Conservation (phyloP, 2,113 vertebrate genomes). For the Sebastes schlegelii region DNA sequence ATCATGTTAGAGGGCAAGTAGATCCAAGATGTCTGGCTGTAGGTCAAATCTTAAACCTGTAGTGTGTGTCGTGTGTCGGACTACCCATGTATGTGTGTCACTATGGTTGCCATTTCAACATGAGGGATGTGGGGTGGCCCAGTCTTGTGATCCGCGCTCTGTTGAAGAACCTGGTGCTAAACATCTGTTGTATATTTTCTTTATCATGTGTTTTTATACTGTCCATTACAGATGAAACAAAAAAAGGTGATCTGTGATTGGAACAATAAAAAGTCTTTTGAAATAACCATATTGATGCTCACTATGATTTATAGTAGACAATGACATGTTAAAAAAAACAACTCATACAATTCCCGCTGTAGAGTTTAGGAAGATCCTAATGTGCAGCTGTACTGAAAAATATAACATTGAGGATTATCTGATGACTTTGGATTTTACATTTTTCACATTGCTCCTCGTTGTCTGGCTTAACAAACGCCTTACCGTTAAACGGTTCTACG, state of each 20-base stretch:
- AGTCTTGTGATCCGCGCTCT: constrained; percentile 55
- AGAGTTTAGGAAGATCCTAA: neutral
- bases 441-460: too few relatives aligned
- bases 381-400: neutral
- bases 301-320: neutral
- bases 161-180: constrained; percentile 78
- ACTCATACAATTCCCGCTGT: neutral
- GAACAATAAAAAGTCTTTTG: constrained; percentile 81
- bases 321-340: neutral
- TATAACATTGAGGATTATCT: neutral
- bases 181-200: constrained; percentile 76
- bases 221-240: constrained; percentile 67
- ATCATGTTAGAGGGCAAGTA: neutral
- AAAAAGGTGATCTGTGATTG: constrained; percentile 62
- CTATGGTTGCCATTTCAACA: constrained; percentile 67
- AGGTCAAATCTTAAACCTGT: constrained; percentile 53
- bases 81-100: constrained; percentile 52
- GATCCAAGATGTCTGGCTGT: constrained; percentile 53
- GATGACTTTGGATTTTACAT: neutral
- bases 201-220: constrained; percentile 77
- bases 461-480: too few relatives aligned
- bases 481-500: too few relatives aligned
- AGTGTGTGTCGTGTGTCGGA: constrained; percentile 56
- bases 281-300: constrained; percentile 23
- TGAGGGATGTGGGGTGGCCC: constrained; percentile 13